Evolutionary conservation across 2,888 invertebrate genomes (phyloP).

Genomic region (Peribatodes rhomboidaria): DNA sequence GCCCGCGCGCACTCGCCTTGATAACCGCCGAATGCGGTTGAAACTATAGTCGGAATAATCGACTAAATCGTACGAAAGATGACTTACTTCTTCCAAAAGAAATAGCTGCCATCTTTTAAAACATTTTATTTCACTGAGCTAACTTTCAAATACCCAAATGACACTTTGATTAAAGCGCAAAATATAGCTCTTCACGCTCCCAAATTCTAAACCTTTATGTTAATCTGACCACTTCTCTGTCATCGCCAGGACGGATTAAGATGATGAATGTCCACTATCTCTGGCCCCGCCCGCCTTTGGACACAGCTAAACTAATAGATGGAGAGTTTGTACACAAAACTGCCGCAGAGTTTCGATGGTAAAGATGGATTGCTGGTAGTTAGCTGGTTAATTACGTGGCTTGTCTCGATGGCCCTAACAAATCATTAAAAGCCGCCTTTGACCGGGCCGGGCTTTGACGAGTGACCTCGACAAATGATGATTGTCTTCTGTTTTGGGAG

Average conservation of each 20-base stretch:
- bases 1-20: too few species aligned
- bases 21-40: too few species aligned
- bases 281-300: not conserved
- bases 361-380: conserved; percentile 1
- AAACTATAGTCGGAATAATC: too few species aligned
- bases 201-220: conserved; percentile 18
- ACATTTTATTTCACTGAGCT: too few species aligned
- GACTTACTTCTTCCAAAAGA: too few species aligned
- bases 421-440: too few species aligned
- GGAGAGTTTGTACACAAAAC: not conserved
- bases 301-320: not conserved
- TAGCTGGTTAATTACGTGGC: not conserved
- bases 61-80: too few species aligned
- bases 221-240: conserved; percentile 9
- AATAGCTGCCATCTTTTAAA: too few species aligned
- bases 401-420: too few species aligned
- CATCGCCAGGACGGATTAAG: conserved; percentile 17
- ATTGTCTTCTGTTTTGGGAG: too few species aligned
- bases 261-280: conserved; percentile 20
- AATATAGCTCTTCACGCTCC: not conserved
- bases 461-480: too few species aligned
- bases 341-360: not conserved
- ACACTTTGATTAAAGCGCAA: not conserved
- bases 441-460: too few species aligned
- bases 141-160: not conserved